phyloP scores from a whole-genome alignment of 1,140 invertebrate species.

The Drosophila mauritiana region DNA sequence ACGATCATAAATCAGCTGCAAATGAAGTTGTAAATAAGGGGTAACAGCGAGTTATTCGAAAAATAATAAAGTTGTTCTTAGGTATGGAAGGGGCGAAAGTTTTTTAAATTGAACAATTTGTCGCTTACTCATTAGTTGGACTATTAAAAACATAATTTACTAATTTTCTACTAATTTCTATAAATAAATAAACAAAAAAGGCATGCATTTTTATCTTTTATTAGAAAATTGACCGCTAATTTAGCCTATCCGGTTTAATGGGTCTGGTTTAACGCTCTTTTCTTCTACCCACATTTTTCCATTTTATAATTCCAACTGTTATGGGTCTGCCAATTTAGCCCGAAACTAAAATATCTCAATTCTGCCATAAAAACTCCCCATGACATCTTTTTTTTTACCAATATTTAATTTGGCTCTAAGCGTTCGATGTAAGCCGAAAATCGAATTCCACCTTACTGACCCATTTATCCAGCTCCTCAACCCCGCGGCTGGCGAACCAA shows the following conservation, averaged over 20 bases:
- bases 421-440: conserved; percentile 66
- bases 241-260: conserved; percentile 6
- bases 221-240: background rate
- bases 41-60: conserved; percentile 1
- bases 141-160: background rate
- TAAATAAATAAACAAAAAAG: background rate
- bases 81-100: background rate
- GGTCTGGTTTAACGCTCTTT: conserved; percentile 13
- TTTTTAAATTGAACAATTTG: background rate
- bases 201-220: background rate
- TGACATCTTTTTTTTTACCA: conserved; percentile 61
- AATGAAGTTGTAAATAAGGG: conserved; percentile 46
- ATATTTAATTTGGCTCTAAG: conserved; percentile 72
- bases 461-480: conserved; percentile 60
- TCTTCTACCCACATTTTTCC: conserved; percentile 2
- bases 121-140: background rate
- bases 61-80: too few species aligned
- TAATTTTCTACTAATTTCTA: background rate
- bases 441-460: conserved; percentile 79
- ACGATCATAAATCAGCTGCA: conserved; percentile 30
- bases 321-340: conserved; percentile 46
- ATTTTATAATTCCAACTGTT: conserved; percentile 35
- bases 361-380: conserved; percentile 65
- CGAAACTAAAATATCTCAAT: conserved; percentile 51
- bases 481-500: conserved; percentile 50